These are phyloP conservation scores for Chamaetylas fuelleborni DNA, from an alignment of 2,113 vertebrate species.

Conservation along the genomic window DNA sequence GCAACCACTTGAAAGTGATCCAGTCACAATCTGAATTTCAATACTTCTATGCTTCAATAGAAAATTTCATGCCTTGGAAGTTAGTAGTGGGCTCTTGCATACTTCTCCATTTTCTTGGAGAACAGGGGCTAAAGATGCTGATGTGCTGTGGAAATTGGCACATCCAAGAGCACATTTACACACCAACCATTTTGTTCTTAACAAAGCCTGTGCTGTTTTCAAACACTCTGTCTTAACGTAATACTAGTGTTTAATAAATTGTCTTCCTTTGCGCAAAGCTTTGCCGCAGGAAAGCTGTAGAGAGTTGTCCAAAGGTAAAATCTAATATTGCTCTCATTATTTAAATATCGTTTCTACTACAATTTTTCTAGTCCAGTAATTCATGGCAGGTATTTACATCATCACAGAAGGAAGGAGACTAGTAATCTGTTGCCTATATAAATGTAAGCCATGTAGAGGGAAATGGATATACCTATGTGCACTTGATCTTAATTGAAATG, in stretches of 20 bases:
- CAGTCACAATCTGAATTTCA: not conserved
- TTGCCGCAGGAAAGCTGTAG: slow-evolving; percentile 82
- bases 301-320: slow-evolving; percentile 84
- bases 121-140: not conserved
- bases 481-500: slow-evolving; percentile 13
- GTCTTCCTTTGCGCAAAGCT: slow-evolving; percentile 84
- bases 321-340: slow-evolving; percentile 59
- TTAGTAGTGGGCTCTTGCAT: not conserved
- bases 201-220: slow-evolving; percentile 54
- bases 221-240: slow-evolving; percentile 27
- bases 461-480: not conserved
- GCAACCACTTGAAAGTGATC: not conserved
- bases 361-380: not conserved
- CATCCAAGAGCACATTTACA: not conserved
- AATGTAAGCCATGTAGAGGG: not conserved
- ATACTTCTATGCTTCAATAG: not conserved
- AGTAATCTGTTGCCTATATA: not conserved
- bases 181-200: slow-evolving; percentile 9
- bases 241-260: slow-evolving; percentile 75
- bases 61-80: not conserved
- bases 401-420: not conserved
- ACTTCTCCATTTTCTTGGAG: not conserved
- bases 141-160: slow-evolving; percentile 4
- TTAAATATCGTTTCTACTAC: slow-evolving; percentile 34
- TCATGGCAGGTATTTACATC: not conserved